These are phyloP conservation scores for Mesitornis unicolor DNA, from an alignment of 2,113 vertebrate genomes.

Conservation along the genomic window DNA sequence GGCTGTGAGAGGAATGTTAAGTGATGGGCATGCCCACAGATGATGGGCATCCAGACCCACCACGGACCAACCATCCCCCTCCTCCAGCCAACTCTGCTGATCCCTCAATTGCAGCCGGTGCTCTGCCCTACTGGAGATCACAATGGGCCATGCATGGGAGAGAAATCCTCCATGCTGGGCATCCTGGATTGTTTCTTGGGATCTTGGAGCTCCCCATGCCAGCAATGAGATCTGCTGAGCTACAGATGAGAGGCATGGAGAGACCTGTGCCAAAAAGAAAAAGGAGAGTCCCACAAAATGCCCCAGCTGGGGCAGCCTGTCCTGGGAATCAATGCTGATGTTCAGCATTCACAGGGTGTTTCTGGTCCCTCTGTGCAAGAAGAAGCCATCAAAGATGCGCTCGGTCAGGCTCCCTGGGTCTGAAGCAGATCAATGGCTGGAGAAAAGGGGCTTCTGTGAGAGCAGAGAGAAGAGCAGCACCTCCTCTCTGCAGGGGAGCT, in stretches of 20 bases:
- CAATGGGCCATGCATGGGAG: not conserved
- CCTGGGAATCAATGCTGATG: fast-evolving
- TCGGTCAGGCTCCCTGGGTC: not conserved
- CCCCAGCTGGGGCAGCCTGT: not conserved
- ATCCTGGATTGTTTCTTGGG: not conserved
- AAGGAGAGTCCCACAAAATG: not conserved
- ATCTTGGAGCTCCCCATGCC: not conserved
- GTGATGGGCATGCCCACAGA: not conserved
- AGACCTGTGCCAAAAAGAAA: not conserved
- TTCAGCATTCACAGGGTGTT: not conserved
- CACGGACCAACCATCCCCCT: not conserved
- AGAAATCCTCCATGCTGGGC: not conserved
- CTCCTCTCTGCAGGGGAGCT: not conserved
- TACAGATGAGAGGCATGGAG: not conserved
- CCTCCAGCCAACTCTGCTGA: not conserved
- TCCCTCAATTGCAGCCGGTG: not conserved
- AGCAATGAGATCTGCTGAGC: not conserved
- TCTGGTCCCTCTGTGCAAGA: not conserved
- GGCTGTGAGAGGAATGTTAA: not conserved
- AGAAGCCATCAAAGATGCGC: not conserved
- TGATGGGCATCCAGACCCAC: not conserved
- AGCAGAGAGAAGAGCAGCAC: not conserved
- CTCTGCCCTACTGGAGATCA: not conserved
- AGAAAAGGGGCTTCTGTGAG: not conserved
- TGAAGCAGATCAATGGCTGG: not conserved